These are phyloP conservation scores for Drosophila bifasciata DNA, from an alignment of 1,140 invertebrate genomes.

Conservation along the genomic window DNA sequence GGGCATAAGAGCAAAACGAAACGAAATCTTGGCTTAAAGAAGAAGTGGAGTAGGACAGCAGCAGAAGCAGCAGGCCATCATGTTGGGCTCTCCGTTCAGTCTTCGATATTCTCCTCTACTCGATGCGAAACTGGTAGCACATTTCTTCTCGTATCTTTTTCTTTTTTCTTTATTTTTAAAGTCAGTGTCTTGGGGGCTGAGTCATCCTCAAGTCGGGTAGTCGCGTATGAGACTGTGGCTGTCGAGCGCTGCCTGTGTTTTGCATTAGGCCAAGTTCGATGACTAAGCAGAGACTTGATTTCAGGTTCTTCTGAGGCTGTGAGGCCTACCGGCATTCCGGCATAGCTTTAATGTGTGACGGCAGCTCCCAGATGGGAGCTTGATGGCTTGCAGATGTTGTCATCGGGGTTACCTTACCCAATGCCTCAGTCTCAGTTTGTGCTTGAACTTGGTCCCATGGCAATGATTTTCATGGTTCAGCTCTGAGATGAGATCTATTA, in stretches of 20 bases:
- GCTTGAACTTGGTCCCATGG: slow-evolving; percentile 29
- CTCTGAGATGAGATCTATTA: not conserved
- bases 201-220: slow-evolving; percentile 61
- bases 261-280: slow-evolving; percentile 80
- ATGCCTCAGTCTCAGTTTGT: slow-evolving; percentile 9
- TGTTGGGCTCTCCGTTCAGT: slow-evolving; percentile 13
- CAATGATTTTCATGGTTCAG: slow-evolving; percentile 12
- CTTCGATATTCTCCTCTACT: slow-evolving; percentile 32
- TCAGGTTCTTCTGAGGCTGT: slow-evolving; percentile 28
- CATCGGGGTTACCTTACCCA: slow-evolving; percentile 2
- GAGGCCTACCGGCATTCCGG: slow-evolving; percentile 65
- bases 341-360: slow-evolving; percentile 75
- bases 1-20: slow-evolving; percentile 58
- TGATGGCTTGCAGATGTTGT: slow-evolving; percentile 46
- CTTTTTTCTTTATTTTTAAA: slow-evolving; percentile 38
- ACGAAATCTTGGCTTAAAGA: slow-evolving; percentile 36
- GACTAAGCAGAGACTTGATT: slow-evolving; percentile 73
- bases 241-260: slow-evolving; percentile 48
- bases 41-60: slow-evolving; percentile 56
- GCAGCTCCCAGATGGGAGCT: slow-evolving; percentile 42
- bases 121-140: slow-evolving; percentile 71
- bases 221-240: not conserved
- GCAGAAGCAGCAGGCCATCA: slow-evolving; percentile 37
- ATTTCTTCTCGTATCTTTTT: slow-evolving; percentile 42
- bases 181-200: slow-evolving; percentile 48